phyloP scores from a whole-genome alignment of 2,113 vertebrate species.

The Spizaetus ornatus region DNA sequence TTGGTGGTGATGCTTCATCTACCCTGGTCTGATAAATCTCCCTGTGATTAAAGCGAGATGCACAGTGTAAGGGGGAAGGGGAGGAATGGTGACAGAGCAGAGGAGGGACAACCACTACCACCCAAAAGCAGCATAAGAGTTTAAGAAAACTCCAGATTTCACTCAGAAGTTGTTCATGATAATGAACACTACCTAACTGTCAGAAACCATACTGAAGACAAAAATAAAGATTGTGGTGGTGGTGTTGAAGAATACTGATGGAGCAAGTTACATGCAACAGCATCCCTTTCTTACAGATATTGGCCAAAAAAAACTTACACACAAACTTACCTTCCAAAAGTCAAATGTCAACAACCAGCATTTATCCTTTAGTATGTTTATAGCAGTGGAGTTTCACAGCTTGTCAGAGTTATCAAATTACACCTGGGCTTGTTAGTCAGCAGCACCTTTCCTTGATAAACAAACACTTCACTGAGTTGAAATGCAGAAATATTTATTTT shows the following conservation, averaged over 20 bases:
- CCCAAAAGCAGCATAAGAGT: not conserved
- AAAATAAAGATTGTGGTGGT: not conserved
- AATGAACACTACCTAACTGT: not conserved
- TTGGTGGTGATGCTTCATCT: not conserved
- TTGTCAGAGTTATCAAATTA: not conserved
- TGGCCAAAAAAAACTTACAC: not conserved
- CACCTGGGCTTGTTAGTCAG: not conserved
- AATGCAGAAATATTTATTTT: slow-evolving; percentile 84
- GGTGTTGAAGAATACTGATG: not conserved
- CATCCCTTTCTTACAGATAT: not conserved
- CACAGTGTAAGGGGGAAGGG: not conserved
- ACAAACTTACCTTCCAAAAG: not conserved
- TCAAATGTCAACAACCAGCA: not conserved
- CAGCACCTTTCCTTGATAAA: not conserved
- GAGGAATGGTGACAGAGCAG: not conserved
- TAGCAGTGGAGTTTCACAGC: not conserved
- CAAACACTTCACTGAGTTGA: slow-evolving; percentile 48
- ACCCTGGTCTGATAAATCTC: not conserved
- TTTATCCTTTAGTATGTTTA: not conserved
- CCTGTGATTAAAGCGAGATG: not conserved
- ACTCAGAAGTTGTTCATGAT: not conserved
- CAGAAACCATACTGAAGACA: not conserved
- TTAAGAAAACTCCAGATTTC: not conserved
- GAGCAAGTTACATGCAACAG: not conserved
- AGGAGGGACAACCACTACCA: not conserved